Conservation (phyloP, 2,113 vertebrate genomes). For the Hippopotamus amphibius region DNA sequence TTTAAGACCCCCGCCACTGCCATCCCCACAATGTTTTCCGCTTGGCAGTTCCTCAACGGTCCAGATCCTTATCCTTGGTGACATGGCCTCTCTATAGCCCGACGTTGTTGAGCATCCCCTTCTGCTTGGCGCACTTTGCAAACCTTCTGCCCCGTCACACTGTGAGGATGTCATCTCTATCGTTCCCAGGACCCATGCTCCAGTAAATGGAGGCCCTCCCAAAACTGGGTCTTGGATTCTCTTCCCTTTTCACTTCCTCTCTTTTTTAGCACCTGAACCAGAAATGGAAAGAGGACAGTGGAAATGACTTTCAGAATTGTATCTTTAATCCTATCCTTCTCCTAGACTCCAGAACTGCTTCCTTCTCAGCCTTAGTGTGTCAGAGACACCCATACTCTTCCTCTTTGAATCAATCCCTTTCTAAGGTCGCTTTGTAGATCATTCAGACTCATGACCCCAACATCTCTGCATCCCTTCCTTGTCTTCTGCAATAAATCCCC, state of each 20-base stretch:
- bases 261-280: neutral
- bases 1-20: accelerated
- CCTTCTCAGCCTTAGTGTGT: neutral
- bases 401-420: neutral
- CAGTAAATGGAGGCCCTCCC: neutral
- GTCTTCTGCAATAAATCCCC: neutral
- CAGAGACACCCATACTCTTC: neutral
- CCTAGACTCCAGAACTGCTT: neutral
- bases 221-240: neutral
- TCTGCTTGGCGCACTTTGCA: neutral
- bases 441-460: neutral
- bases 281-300: neutral
- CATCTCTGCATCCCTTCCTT: neutral
- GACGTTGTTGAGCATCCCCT: neutral
- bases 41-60: neutral
- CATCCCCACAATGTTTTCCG: too few relatives aligned
- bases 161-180: neutral
- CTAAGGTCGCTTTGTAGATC: neutral
- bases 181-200: neutral
- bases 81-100: neutral
- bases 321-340: neutral
- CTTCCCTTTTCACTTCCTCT: neutral
- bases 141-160: neutral
- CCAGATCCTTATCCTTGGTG: neutral
- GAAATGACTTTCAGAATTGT: neutral